Evolutionary conservation across 2,113 vertebrate genomes (phyloP), one percentile per base, ranked within the genome.

Genomic region (Pogonocichla stellata): DNA sequence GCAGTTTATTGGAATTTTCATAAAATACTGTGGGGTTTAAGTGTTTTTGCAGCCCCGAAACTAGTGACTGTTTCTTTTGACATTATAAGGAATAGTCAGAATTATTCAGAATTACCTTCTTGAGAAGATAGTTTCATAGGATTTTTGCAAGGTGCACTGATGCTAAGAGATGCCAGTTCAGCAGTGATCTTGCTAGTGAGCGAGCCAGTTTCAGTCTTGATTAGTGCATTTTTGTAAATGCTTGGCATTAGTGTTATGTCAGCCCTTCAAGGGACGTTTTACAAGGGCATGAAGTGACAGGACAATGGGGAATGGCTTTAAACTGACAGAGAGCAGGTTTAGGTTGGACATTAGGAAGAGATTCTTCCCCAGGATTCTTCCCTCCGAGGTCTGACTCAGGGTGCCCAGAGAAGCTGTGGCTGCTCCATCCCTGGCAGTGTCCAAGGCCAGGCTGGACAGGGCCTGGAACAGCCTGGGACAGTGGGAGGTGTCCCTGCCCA

Each of bases 391-490:
- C n/a, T 54, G 69, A n/a, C 47, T 26, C 40, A 74, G 69, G n/a
- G 0, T 47, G 19, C 33, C 28, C 51, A 73, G 51, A 45, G 69
- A 2, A 51, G 60, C 60, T 66, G 38, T 20, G n/a, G 10, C 13
- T 74, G 24, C 29, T 0, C 28, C 24, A 60, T 15, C 45, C 61
- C 29, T 82, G 61, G n/a, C 1, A 40, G 7, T 47, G 61, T 2
- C 5, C 69, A 6, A 34, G 53, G 14, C 38, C 38, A 40, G 38
- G 19, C 0, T 82, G 70, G 54, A 26, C 0, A 0, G 53, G 45
- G n/a, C 29, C 67, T 53, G 45, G 78, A 81, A 45, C 13, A 38
- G 0, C n/a, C 34, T 58, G 69, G 69, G 19, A 2, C 0, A 8
- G 24, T 8, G 17, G 13, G 6, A 67, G 29, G 3, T 22, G 24